Conservation (phyloP, 2,888 invertebrate genomes). For the Plagodis dolabraria region DNA sequence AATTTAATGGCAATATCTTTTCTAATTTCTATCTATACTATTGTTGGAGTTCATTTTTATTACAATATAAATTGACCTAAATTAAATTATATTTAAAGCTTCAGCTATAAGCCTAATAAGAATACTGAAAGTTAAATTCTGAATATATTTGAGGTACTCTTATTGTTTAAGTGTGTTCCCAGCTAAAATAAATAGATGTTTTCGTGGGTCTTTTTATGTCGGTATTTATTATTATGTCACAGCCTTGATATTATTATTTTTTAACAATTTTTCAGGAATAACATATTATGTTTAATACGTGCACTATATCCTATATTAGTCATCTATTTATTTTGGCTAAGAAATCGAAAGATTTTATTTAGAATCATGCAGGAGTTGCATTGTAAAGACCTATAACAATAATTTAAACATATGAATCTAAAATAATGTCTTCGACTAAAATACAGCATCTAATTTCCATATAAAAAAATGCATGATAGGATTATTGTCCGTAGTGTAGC, state of each 20-base stretch:
- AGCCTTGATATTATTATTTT: slow-evolving; percentile 29
- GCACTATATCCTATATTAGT: not conserved
- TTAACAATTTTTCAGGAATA: slow-evolving; percentile 1
- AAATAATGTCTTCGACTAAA: no score
- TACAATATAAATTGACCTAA: slow-evolving; percentile 26
- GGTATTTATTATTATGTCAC: slow-evolving; percentile 21
- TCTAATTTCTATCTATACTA: slow-evolving; percentile 23
- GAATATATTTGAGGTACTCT: slow-evolving; percentile 24
- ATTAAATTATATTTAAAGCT: slow-evolving; percentile 35
- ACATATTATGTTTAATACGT: not conserved
- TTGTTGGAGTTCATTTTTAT: slow-evolving; percentile 23
- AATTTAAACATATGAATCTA: no score
- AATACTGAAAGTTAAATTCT: slow-evolving; percentile 2
- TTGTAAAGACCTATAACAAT: no score
- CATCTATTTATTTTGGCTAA: slow-evolving; percentile 24
- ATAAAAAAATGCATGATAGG: no score
- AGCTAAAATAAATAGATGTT: slow-evolving; percentile 25
- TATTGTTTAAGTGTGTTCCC: slow-evolving; percentile 11
- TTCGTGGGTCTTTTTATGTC: slow-evolving; percentile 3
- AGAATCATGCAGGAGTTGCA: no score
- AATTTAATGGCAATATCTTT: slow-evolving; percentile 26
- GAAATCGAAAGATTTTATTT: no score
- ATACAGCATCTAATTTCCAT: no score
- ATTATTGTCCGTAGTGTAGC: no score
- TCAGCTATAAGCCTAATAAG: slow-evolving; percentile 30